phyloP scores from a whole-genome alignment of 2,113 vertebrate genomes.

The Oryzias melastigma region DNA sequence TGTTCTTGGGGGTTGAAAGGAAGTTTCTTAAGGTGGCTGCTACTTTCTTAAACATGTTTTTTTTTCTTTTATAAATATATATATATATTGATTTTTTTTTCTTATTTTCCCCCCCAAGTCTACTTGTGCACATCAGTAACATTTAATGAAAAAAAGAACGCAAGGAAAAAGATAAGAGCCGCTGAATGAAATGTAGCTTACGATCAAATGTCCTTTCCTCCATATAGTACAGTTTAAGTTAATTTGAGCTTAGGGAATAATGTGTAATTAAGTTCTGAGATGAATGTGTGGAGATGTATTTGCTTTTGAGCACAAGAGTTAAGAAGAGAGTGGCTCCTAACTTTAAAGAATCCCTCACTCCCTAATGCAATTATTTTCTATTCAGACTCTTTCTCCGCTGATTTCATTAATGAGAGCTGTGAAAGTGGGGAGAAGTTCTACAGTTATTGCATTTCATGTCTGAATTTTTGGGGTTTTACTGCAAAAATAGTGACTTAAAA shows the following conservation, averaged over 20 bases:
- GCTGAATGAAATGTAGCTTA: conserved; percentile 45
- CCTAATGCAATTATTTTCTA: conserved; percentile 92
- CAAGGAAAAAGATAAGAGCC: too few species aligned
- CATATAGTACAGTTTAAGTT: conserved; percentile 79
- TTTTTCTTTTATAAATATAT: background rate
- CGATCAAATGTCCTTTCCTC: conserved; percentile 72
- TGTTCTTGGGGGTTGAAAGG: background rate
- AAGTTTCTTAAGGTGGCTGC: too few species aligned
- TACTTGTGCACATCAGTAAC: background rate
- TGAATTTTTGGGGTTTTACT: too few species aligned
- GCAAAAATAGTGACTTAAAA: background rate
- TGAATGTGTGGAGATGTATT: conserved; percentile 76
- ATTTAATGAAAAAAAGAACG: background rate
- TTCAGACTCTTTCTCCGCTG: conserved; percentile 84
- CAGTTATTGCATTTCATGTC: background rate
- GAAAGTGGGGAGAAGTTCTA: conserved; percentile 20
- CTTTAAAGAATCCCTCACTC: conserved; percentile 86
- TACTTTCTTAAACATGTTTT: too few species aligned
- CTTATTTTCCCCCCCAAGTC: too few species aligned
- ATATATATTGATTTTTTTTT: background rate
- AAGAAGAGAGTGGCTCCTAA: conserved; percentile 76
- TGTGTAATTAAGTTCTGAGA: conserved; percentile 80
- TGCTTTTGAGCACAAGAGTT: conserved; percentile 65
- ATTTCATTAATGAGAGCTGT: conserved; percentile 85
- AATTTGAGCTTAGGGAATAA: conserved; percentile 72